Evolutionary conservation across 1,140 invertebrate genomes (phyloP).

Genomic region (Delia radicum): DNA sequence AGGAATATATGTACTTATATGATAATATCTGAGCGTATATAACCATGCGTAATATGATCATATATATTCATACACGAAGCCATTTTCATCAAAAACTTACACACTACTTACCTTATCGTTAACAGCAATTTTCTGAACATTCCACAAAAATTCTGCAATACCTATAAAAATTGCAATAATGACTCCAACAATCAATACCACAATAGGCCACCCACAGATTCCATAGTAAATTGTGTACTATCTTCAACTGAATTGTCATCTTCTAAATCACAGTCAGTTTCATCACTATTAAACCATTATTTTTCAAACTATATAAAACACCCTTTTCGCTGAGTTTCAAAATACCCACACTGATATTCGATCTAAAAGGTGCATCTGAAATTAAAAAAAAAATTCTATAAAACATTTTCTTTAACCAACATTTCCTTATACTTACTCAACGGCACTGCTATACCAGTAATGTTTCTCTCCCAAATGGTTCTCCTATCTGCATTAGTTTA

Average conservation of each 20-base stretch:
- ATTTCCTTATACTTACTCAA: slow-evolving; percentile 46
- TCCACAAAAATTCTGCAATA: slow-evolving; percentile 80
- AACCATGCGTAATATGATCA: too few species aligned
- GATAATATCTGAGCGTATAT: too few species aligned
- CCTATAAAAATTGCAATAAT: slow-evolving; percentile 66
- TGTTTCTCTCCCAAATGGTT: slow-evolving; percentile 78
- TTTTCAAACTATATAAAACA: slow-evolving; percentile 71
- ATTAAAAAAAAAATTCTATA: neutral
- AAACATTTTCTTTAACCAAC: neutral
- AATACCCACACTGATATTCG: slow-evolving; percentile 72
- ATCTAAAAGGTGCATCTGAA: slow-evolving; percentile 62
- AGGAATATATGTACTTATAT: too few species aligned
- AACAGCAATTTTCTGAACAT: slow-evolving; percentile 74
- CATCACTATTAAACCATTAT: slow-evolving; percentile 72
- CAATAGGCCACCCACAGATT: slow-evolving; percentile 86
- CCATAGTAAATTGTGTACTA: slow-evolving; percentile 67
- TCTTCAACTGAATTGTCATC: slow-evolving; percentile 40
- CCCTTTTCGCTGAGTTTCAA: slow-evolving; percentile 81
- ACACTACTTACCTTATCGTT: slow-evolving; percentile 63
- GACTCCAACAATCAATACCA: slow-evolving; percentile 75
- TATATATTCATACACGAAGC: too few species aligned
- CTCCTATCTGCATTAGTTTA: slow-evolving; percentile 76
- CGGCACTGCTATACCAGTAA: slow-evolving; percentile 59
- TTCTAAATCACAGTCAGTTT: slow-evolving; percentile 29
- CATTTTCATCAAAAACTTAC: too few species aligned